These are phyloP conservation scores for Lasaia peninsularis DNA, from an alignment of 1,140 invertebrate genomes.

Conservation along the genomic window DNA sequence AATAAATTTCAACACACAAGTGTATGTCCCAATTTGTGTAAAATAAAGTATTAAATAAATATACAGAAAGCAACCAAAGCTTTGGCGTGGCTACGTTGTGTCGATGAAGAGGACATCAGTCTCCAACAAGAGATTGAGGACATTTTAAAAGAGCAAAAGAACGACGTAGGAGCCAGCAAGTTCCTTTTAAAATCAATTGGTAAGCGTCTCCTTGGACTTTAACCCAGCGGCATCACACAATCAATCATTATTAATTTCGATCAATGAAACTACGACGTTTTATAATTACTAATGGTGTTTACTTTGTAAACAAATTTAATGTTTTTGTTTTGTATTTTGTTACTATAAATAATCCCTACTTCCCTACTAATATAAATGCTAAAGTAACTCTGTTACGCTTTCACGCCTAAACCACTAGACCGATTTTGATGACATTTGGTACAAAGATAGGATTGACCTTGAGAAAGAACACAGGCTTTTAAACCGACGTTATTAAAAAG, in stretches of 20 bases:
- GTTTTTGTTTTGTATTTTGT: neutral
- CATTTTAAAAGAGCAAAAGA: constrained; percentile 50
- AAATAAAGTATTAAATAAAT: too few species aligned
- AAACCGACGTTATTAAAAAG: too few species aligned
- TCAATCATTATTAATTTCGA: neutral
- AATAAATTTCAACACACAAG: neutral
- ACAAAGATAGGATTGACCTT: too few species aligned
- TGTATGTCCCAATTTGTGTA: constrained; percentile 10
- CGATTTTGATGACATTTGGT: too few species aligned
- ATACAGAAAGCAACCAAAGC: constrained; percentile 47
- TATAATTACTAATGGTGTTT: neutral
- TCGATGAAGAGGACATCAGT: constrained; percentile 34
- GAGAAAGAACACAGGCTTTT: too few species aligned
- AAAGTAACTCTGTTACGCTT: too few species aligned
- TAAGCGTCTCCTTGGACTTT: constrained; percentile 29
- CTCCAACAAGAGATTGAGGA: constrained; percentile 41
- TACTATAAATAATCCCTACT: too few species aligned
- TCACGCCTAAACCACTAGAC: too few species aligned
- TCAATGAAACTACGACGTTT: neutral
- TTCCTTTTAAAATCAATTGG: constrained; percentile 51
- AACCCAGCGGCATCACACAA: neutral
- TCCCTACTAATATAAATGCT: too few species aligned
- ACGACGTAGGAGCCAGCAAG: constrained; percentile 40
- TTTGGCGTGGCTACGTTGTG: constrained; percentile 56
- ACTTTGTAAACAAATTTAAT: neutral